These are phyloP conservation scores for Poecilia picta DNA, from an alignment of 2,797 vertebrate species.

Conservation along the genomic window DNA sequence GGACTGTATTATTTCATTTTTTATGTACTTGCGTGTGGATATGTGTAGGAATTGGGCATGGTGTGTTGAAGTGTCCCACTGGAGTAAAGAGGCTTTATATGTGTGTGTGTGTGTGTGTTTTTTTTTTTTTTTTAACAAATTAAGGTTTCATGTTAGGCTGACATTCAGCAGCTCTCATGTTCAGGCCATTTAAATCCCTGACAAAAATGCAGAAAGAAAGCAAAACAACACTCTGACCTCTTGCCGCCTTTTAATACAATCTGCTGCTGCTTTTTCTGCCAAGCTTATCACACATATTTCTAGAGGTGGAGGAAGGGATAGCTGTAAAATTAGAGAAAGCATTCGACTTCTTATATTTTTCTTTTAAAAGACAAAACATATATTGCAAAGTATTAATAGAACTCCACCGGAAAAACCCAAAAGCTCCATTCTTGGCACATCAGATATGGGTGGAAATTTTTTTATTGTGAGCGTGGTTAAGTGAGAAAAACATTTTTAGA, in stretches of 20 bases:
- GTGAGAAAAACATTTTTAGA: not conserved
- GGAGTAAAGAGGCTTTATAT: conserved; percentile 35
- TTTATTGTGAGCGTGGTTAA: not conserved
- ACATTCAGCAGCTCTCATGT: conserved; percentile 24
- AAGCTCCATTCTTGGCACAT: not conserved
- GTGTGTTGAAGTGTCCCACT: conserved; percentile 39
- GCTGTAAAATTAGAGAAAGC: conserved; percentile 7
- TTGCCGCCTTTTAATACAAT: conserved; percentile 45
- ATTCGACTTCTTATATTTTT: not conserved
- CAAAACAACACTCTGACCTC: conserved; percentile 55
- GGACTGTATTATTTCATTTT: conserved; percentile 77
- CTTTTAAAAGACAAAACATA: not conserved
- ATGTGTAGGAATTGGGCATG: conserved; percentile 32
- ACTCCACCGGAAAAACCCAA: not conserved
- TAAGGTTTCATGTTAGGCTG: conserved; percentile 49
- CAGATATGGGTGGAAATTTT: not conserved
- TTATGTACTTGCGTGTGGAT: conserved; percentile 42
- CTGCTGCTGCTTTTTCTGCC: conserved; percentile 36
- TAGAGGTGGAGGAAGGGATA: conserved; percentile 1
- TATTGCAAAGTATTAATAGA: not conserved
- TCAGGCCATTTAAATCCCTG: conserved; percentile 54
- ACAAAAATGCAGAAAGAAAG: conserved; percentile 62
- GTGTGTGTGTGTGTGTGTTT: too few species aligned
- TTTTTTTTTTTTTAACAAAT: conserved; percentile 58
- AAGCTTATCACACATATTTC: conserved; percentile 47